phyloP scores from a whole-genome alignment of 2,888 invertebrate genomes.

The Stenchaetothrips biformis region DNA sequence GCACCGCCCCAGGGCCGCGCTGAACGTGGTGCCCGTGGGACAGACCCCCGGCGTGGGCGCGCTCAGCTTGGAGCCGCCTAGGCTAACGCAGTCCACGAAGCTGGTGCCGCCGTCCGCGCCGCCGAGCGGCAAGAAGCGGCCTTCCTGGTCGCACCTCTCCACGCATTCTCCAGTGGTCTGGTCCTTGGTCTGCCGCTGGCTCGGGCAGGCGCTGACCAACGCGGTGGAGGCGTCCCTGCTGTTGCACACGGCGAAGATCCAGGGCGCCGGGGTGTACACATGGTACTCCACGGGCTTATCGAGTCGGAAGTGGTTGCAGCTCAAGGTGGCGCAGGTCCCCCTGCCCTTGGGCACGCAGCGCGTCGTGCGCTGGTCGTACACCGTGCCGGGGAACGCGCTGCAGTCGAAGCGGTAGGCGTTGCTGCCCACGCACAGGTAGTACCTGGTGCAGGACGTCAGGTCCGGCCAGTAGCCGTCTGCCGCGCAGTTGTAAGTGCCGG shows the following conservation, averaged over 20 bases:
- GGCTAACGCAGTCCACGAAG: not conserved
- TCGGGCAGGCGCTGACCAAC: not conserved
- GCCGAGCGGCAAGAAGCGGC: not conserved
- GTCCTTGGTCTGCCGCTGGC: not conserved
- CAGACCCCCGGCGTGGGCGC: not conserved
- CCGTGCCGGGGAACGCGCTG: not conserved
- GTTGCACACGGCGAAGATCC: not conserved
- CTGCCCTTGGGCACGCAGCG: not conserved
- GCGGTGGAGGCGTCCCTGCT: not conserved
- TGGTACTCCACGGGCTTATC: not conserved
- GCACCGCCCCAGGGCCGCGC: no score
- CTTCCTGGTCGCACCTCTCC: not conserved
- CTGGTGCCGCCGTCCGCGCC: not conserved
- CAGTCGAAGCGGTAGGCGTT: not conserved
- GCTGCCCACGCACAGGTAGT: not conserved
- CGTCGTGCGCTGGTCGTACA: not conserved
- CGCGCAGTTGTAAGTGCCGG: not conserved
- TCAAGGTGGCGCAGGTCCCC: not conserved
- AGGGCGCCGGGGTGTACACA: not conserved
- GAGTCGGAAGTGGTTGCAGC: not conserved
- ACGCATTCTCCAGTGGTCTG: not conserved
- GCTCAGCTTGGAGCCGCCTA: not conserved
- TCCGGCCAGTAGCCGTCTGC: not conserved
- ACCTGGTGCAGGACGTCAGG: not conserved
- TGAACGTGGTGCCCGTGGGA: not conserved